These are phyloP conservation scores for Rousettus leschenaultii DNA, from an alignment of 2,113 vertebrate species.

Conservation along the genomic window DNA sequence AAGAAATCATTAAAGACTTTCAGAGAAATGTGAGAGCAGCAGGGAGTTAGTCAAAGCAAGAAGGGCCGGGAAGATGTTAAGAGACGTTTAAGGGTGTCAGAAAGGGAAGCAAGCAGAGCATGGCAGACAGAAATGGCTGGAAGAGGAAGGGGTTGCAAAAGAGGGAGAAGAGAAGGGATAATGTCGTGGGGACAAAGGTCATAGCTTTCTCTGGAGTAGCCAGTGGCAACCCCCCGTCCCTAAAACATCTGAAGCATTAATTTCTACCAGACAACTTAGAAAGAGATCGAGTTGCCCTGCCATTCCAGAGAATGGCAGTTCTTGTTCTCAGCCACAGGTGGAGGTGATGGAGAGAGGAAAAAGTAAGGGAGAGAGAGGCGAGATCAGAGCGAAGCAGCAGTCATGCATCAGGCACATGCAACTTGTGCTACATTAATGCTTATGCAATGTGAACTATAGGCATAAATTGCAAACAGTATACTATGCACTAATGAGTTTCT, in stretches of 20 bases:
- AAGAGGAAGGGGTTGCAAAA: background rate
- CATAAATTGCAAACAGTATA: background rate
- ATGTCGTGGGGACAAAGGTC: background rate
- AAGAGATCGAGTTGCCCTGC: background rate
- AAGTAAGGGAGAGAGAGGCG: background rate
- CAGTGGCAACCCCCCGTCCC: background rate
- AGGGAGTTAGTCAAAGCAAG: background rate
- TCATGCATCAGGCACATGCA: background rate
- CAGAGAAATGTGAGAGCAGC: slow-evolving; percentile 6
- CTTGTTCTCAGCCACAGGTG: background rate
- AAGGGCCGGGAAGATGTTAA: background rate
- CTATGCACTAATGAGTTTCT: background rate
- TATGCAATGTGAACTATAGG: slow-evolving; percentile 24
- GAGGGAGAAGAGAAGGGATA: background rate
- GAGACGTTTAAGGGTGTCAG: background rate
- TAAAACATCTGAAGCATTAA: background rate
- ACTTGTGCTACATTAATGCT: background rate
- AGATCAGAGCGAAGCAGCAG: background rate
- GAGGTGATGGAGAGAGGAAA: background rate
- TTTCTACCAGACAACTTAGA: background rate
- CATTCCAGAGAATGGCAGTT: background rate
- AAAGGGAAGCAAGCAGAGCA: background rate
- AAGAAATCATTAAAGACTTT: slow-evolving; percentile 47
- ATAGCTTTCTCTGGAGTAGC: background rate
- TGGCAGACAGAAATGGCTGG: background rate